These are phyloP conservation scores for Scrobipalpa costella DNA, from an alignment of 2,888 invertebrate genomes.

Conservation along the genomic window DNA sequence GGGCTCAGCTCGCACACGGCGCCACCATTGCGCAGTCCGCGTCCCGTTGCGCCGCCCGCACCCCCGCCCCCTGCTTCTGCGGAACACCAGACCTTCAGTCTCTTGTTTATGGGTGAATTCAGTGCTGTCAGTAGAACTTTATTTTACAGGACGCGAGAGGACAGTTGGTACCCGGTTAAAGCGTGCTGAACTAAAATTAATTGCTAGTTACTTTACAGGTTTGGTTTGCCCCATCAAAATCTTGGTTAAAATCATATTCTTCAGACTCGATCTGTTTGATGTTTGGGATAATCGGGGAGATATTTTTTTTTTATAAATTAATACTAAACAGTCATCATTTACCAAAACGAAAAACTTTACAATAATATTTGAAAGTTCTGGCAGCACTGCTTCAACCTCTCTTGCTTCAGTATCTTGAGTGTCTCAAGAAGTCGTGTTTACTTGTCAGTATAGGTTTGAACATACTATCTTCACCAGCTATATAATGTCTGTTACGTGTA, in stretches of 20 bases:
- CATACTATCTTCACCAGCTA: background rate
- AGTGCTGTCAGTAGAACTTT: background rate
- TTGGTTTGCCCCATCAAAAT: too few species aligned
- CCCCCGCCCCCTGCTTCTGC: constrained; percentile 75
- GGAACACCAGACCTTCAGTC: constrained; percentile 33
- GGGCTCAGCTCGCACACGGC: constrained; percentile 74
- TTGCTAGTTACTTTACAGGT: background rate
- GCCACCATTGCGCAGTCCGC: constrained; percentile 67
- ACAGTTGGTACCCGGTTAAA: too few species aligned
- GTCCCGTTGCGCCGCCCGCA: constrained; percentile 70
- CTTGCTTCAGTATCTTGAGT: background rate
- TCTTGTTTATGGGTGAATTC: constrained; percentile 20
- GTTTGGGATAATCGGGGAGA: too few species aligned
- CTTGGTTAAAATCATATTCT: too few species aligned
- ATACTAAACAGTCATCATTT: too few species aligned
- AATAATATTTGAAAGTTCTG: too few species aligned
- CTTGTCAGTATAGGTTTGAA: background rate
- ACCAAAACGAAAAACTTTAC: too few species aligned
- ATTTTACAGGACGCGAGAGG: constrained; percentile 13
- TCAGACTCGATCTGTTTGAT: too few species aligned
- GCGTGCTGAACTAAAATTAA: background rate
- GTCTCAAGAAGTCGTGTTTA: background rate
- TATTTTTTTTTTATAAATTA: too few species aligned
- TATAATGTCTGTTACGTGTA: background rate
- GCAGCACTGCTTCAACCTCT: background rate